Conservation (phyloP, 2,888 invertebrate genomes). For the Desoria tigrina region DNA sequence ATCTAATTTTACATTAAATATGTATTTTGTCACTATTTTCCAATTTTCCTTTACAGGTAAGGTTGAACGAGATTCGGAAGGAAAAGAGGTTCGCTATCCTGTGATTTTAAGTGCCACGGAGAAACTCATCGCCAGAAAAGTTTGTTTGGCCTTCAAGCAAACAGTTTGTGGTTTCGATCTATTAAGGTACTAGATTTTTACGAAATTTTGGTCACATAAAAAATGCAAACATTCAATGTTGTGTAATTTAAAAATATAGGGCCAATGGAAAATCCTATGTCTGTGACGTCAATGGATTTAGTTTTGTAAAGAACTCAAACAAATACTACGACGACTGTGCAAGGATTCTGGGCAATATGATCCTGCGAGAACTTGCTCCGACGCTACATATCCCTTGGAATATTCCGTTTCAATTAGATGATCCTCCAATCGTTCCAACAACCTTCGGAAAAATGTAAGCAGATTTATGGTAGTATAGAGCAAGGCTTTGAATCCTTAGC, state of each 20-base stretch:
- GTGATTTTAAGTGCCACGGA: slow-evolving; percentile 96
- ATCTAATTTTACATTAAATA: no score
- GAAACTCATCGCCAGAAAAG: slow-evolving; percentile 95
- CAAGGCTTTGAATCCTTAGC: no score
- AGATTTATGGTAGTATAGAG: slow-evolving; percentile 9
- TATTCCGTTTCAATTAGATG: slow-evolving; percentile 94
- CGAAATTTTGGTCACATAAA: not conserved
- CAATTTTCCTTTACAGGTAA: slow-evolving; percentile 64
- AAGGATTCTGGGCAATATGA: slow-evolving; percentile 97
- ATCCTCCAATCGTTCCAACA: slow-evolving; percentile 98
- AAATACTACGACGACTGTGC: slow-evolving; percentile 99
- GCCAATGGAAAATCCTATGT: slow-evolving; percentile 99
- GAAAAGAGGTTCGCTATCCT: slow-evolving; percentile 97
- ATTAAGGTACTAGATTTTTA: slow-evolving; percentile 65
- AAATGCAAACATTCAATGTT: slow-evolving; percentile 3
- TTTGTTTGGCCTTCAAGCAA: slow-evolving; percentile 94
- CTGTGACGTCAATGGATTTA: slow-evolving; percentile 99
- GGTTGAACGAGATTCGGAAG: slow-evolving; percentile 96
- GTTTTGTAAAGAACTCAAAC: slow-evolving; percentile 98
- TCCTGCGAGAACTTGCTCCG: slow-evolving; percentile 88
- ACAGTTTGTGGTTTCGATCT: slow-evolving; percentile 99
- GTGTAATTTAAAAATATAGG: slow-evolving; percentile 64
- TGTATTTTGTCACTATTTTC: no score
- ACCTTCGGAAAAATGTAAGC: slow-evolving; percentile 92
- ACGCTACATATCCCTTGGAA: slow-evolving; percentile 97